Base-by-base conservation (phyloP, 1,140 invertebrate species). In the Micrasema minimum region DNA sequence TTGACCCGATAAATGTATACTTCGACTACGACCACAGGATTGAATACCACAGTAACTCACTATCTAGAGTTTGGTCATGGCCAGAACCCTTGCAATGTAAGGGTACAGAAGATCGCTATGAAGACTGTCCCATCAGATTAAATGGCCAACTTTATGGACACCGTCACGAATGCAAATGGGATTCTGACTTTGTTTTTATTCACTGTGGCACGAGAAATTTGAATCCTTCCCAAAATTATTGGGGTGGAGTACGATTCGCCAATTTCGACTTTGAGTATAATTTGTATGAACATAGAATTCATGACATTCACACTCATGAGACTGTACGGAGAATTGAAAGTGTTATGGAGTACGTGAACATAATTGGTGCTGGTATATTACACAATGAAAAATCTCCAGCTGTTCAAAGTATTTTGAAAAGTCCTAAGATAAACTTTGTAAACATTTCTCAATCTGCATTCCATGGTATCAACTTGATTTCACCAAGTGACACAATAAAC, bases 231-330 rank as follows among this genome's bases (percentile, higher is more conserved):
- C 82, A 90, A 45, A 88, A 95, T 50, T 97, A 98, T 80, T 99
- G 98, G 97, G 98, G 97, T 46, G 98, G 97, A 23, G 91, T 99
- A 67, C 83, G 97, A 48, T 97, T 99, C 82, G 90, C 96, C 6
- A 90, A 93, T 78, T 88, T 91, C 18, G 90, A 93, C 76, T 97
- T 98, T 79, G 97, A 99, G 80, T 91, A 92, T 81, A 90, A 91
- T 72, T 82, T 93, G 5, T 94, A 93, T 77, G 91, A 93, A 77
- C 88, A 93, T 77, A 87, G 92, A 43, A 89, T 94, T 69, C 93
- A 95, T 77, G 92, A 95, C 76, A 87, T 90, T 23, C 87, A 90
- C 6, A 93, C 91, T 0, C 92, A 94, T 77, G 88, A 89, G 69
- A 90, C 89, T 0, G 77, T 89, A 31, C 86, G 82, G 16, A 85